These are phyloP conservation scores for Drosophila pegasa DNA, from an alignment of 2,888 invertebrate species.

Conservation along the genomic window DNA sequence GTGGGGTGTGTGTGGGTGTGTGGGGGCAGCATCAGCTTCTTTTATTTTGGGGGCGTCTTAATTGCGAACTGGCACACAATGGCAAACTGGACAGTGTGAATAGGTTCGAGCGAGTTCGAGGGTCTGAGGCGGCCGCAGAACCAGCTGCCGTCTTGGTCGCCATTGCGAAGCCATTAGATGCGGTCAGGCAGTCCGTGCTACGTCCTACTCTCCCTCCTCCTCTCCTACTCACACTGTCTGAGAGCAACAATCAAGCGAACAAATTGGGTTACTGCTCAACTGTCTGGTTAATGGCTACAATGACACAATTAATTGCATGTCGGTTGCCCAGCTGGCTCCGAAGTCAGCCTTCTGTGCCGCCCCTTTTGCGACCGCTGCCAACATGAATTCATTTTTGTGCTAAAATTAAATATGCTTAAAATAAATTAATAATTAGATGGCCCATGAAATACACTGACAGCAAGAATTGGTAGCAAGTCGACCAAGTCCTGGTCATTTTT, in stretches of 20 bases:
- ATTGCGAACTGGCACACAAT: conserved; percentile 76
- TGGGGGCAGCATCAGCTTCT: conserved; percentile 28
- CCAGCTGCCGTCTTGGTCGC: conserved; percentile 42
- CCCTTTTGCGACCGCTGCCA: conserved; percentile 28
- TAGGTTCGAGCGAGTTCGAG: conserved; percentile 16
- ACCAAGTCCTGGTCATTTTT: background rate
- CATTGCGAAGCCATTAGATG: conserved; percentile 64
- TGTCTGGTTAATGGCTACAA: conserved; percentile 80
- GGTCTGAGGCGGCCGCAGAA: background rate
- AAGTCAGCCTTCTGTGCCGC: conserved; percentile 8
- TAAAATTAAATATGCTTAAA: conserved; percentile 70
- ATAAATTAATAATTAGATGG: conserved; percentile 67
- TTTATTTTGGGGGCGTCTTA: conserved; percentile 66
- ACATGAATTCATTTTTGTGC: conserved; percentile 65
- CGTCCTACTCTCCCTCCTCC: background rate
- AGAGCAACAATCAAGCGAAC: conserved; percentile 71
- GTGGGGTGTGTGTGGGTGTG: background rate
- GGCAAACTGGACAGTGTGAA: conserved; percentile 32
- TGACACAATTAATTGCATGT: conserved; percentile 79
- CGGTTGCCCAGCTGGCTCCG: conserved; percentile 53
- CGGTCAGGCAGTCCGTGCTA: conserved; percentile 57
- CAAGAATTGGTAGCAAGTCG: background rate
- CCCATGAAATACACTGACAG: conserved; percentile 13
- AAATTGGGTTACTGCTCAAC: conserved; percentile 81
- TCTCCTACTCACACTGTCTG: background rate